Base-by-base conservation (phyloP, 2,113 vertebrate genomes). In the Esox niger region DNA sequence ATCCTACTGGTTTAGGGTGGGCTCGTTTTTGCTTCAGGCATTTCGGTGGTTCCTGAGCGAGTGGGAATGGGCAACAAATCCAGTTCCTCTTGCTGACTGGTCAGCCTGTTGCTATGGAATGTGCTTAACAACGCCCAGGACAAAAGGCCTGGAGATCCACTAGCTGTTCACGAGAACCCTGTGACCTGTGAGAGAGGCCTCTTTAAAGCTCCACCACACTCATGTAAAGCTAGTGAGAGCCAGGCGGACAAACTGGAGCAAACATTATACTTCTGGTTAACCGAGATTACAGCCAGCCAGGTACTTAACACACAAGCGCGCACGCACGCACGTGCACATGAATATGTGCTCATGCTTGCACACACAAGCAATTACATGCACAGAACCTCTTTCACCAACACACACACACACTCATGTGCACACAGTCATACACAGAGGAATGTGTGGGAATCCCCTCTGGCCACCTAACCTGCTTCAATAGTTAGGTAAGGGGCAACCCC, bases 391-490 rank as follows among this genome's bases (percentile, higher is more conserved):
- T 43, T 43, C n/a, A n/a, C n/a, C n/a, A n/a, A 52, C 46, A 17
- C 29, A 2, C 6, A 1, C 49, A 4, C 49, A 58, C 66, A 32
- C 54, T 38, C 64, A 59, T 55, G 61, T 68, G 26, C 62, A 30
- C 64, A 49, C 63, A 27, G n/a, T 26, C 54, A 56, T 69, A 74
- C 65, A 61, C 33, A 26, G 79, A 64, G 85, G 82, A 88, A 86
- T 86, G 87, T 86, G 85, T 86, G 84, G 82, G 85, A 87, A 85
- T 87, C 81, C 85, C 86, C 59, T 84, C 82, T 84, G 80, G 83
- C 86, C 85, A 85, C 85, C 81, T 84, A 87, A 88, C 82, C 84
- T 87, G 85, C 81, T 81, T 85, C 79, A 82, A 79, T 82, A 82
- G 82, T 74, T 85, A n/a, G 78, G 77, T 85, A 70, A 84, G 79